Evolutionary conservation across 2,888 invertebrate species (phyloP).

Genomic region (Tanytarsus gracilentus): DNA sequence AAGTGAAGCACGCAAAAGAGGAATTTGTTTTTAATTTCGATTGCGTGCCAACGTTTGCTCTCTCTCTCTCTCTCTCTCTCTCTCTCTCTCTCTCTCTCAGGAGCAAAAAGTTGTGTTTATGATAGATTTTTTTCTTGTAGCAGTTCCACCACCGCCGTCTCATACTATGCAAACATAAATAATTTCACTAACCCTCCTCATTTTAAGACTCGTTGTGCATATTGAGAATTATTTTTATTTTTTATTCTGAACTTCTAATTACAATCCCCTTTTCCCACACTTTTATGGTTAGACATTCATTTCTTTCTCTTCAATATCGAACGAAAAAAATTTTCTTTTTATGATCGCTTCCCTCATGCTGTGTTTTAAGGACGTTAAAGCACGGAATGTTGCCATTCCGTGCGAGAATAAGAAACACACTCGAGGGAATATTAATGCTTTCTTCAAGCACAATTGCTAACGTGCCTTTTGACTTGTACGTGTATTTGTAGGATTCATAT

Average conservation of each 20-base stretch:
- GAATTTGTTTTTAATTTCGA: slow-evolving; percentile 26
- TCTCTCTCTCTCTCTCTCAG: background rate
- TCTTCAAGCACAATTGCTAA: too few relatives aligned
- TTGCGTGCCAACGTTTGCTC: slow-evolving; percentile 10
- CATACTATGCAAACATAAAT: too few relatives aligned
- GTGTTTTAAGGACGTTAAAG: slow-evolving; percentile 1
- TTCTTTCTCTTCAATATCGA: background rate
- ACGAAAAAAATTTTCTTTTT: background rate
- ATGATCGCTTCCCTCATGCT: background rate
- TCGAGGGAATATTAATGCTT: too few relatives aligned
- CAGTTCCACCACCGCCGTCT: too few relatives aligned
- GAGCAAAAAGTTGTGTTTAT: too few relatives aligned
- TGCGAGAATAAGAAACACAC: too few relatives aligned
- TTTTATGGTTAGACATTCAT: slow-evolving; percentile 8
- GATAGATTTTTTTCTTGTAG: too few relatives aligned
- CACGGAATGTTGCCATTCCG: background rate
- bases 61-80: background rate
- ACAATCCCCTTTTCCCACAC: background rate
- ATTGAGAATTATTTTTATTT: background rate
- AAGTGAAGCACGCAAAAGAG: slow-evolving; percentile 10
- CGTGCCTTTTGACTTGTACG: too few relatives aligned
- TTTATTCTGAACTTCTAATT: slow-evolving; percentile 2
- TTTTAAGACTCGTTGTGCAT: background rate
- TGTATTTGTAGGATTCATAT: too few relatives aligned
- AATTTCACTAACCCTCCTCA: too few relatives aligned